phyloP scores from a whole-genome alignment of 2,113 vertebrate species.

The Clarias magur region DNA sequence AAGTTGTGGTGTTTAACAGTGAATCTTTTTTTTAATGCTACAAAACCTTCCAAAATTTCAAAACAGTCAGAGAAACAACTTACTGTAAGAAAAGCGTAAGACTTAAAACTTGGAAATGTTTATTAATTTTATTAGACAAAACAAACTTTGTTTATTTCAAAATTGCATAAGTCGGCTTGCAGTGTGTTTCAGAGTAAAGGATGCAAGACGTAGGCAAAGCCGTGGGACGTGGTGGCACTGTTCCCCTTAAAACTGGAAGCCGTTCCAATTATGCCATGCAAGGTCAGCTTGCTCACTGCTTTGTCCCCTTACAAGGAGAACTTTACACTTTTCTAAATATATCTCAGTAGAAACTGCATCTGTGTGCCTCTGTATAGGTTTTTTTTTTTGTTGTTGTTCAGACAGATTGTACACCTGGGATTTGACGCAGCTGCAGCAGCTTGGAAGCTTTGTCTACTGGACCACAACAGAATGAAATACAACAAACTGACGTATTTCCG shows the following conservation, averaged over 20 bases:
- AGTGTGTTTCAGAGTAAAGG: conserved; percentile 1
- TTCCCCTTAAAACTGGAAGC: conserved; percentile 29
- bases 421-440: not conserved
- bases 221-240: conserved; percentile 7
- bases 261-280: conserved; percentile 60
- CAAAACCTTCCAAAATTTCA: not conserved
- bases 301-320: conserved; percentile 65
- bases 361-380: not conserved
- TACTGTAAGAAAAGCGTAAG: not conserved
- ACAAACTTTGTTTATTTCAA: not conserved
- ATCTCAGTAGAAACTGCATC: conserved; percentile 52
- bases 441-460: not conserved
- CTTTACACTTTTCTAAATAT: conserved; percentile 64
- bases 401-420: conserved; percentile 36
- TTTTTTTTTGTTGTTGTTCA: not conserved
- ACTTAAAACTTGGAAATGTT: not conserved
- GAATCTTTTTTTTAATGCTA: not conserved
- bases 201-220: not conserved
- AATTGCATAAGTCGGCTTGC: not conserved
- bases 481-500: not conserved
- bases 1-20: not conserved
- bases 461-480: not conserved
- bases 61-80: not conserved
- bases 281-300: conserved; percentile 36
- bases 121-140: not conserved